Conservation (phyloP, 1,140 invertebrate species). For the Scaptomyza montana region DNA sequence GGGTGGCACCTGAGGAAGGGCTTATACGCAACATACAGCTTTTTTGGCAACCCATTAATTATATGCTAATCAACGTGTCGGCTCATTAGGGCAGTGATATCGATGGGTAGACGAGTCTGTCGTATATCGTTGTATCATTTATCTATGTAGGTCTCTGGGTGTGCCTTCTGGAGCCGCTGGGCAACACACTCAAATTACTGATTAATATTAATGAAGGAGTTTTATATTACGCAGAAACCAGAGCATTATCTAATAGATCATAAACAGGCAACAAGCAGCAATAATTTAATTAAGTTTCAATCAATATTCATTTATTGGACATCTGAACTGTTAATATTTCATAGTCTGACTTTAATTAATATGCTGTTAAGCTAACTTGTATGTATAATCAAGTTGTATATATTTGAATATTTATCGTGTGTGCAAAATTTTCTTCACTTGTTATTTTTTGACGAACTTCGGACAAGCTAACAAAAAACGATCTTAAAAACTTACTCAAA, state of each 20-base stretch:
- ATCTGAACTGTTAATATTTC: slow-evolving; percentile 13
- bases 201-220: slow-evolving; percentile 44
- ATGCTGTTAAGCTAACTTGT: neutral
- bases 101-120: slow-evolving; percentile 11
- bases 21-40: neutral
- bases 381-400: slow-evolving; percentile 6
- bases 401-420: neutral
- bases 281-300: slow-evolving; percentile 43
- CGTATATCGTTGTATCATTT: neutral
- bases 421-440: slow-evolving; percentile 17
- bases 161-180: slow-evolving; percentile 21
- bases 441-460: neutral
- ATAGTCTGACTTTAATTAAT: slow-evolving; percentile 1
- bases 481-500: no score
- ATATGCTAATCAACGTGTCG: slow-evolving; percentile 50
- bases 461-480: neutral
- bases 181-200: neutral
- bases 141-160: slow-evolving; percentile 11
- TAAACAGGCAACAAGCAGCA: slow-evolving; percentile 7
- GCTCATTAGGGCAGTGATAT: slow-evolving; percentile 52
- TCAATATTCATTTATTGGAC: slow-evolving; percentile 41
- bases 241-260: slow-evolving; percentile 45
- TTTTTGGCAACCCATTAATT: slow-evolving; percentile 35
- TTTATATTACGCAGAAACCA: slow-evolving; percentile 35
- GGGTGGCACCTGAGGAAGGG: neutral